Percentiles rank a stretch among this genome's conserved stretches.
Conservation (phyloP, 2,797 vertebrate species). For the Spheniscus humboldti region DNA sequence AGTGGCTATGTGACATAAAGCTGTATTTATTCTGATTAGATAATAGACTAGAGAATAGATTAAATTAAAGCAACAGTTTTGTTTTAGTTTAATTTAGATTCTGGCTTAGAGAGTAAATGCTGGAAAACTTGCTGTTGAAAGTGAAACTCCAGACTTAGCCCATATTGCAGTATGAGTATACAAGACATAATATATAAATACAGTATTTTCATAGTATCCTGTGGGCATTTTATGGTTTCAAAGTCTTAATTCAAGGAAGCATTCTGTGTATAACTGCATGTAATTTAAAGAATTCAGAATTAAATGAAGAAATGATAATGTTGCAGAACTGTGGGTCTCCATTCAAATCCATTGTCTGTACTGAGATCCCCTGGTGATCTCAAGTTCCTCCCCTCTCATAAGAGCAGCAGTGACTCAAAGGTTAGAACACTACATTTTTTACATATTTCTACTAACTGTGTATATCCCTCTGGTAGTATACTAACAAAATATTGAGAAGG, state of each 20-base stretch:
- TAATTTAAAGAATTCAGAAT: not conserved
- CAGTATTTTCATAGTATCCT: not conserved
- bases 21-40: slow-evolving; percentile 1
- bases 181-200: not conserved
- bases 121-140: not conserved
- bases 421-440: not conserved
- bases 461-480: not conserved
- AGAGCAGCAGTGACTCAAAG: not conserved
- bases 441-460: not conserved
- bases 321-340: not conserved
- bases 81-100: slow-evolving; percentile 29
- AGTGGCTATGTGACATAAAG: not conserved
- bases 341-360: not conserved
- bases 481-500: not conserved
- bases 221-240: not conserved
- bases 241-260: not conserved
- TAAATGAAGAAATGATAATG: not conserved
- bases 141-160: not conserved
- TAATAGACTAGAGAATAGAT: not conserved
- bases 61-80: not conserved
- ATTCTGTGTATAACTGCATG: not conserved
- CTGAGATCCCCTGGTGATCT: not conserved
- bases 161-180: not conserved
- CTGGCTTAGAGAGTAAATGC: not conserved
- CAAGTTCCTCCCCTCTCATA: not conserved